Evolutionary conservation across 2,113 vertebrate species (phyloP), one percentile per base, ranked within the genome.

Genomic region (Cnemophilus loriae): DNA sequence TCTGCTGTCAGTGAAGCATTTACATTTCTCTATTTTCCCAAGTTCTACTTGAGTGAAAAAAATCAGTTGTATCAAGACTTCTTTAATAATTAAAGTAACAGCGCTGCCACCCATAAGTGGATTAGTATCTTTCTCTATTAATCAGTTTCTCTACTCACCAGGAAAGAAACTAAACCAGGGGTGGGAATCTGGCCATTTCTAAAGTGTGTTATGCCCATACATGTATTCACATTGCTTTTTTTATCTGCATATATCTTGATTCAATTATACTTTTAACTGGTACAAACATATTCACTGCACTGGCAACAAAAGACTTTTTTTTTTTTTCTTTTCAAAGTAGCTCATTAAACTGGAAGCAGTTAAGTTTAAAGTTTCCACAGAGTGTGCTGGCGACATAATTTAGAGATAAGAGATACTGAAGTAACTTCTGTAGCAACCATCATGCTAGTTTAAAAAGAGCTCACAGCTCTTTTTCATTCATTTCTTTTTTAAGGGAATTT

Each of bases 251-350:
- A 37, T 80, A 96, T 97, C 95, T 96, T 84, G 88, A 96, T 75
- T 95, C 88, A 95, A 68, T 96, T 96, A 96, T 93, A 92, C 77
- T 85, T 89, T 69, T 96, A 96, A 95, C 93, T 81, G 87, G 96
- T 92, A 93, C 84, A 95, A 96, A 96, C 96, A 94, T 52, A 97
- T 91, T 95, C 77, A 73, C 77, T 39, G 67, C 84, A 78, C 16
- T 91, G 94, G 93, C 95, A 96, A 96, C 93, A 95, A 95, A 94
- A 87, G 86, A 37, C 60, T 37, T 65, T 52, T 9, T 79, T 65
- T 82, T 64, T 80, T 47, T 33, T 32, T 4, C 53, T 77, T 87
- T 91, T 67, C 86, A 96, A 87, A 93, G 60, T 27, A 89, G 64
- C 89, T 97, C 93, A 95, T 96, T 97, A 97, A 92, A 95, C n/a